These are phyloP conservation scores for Pseudomugil tenellus DNA, from an alignment of 2,797 vertebrate genomes.

Conservation along the genomic window DNA sequence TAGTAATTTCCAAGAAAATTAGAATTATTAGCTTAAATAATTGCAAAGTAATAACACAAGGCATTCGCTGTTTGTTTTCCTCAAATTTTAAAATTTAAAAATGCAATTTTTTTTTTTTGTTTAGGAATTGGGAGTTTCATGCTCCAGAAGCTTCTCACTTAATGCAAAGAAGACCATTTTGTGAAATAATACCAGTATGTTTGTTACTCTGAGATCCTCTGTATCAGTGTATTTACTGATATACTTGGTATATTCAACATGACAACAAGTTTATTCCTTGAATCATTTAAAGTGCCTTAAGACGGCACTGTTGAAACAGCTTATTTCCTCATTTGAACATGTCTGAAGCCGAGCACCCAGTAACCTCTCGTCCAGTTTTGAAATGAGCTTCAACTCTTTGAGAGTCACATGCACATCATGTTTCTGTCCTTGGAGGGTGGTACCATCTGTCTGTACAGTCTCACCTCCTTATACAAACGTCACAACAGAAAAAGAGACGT, in stretches of 20 bases:
- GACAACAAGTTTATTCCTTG: background rate
- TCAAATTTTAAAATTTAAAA: too few relatives aligned
- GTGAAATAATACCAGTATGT: background rate
- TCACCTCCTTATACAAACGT: constrained; percentile 75
- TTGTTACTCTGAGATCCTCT: background rate
- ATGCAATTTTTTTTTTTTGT: too few relatives aligned
- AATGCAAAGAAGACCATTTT: background rate
- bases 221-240: background rate
- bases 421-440: constrained; percentile 47
- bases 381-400: constrained; percentile 49
- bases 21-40: background rate
- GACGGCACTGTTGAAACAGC: background rate
- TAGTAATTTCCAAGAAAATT: background rate
- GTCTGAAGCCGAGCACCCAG: constrained; percentile 47
- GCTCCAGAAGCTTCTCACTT: too few relatives aligned
- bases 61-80: background rate
- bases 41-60: background rate
- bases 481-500: constrained; percentile 71
- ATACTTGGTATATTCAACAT: background rate
- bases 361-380: constrained; percentile 73
- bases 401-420: constrained; percentile 39
- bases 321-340: constrained; percentile 9
- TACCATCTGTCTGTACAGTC: constrained; percentile 55
- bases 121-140: too few relatives aligned
- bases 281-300: background rate